A percentile compares a stretch with the other conserved stretches of the same genome.
These are phyloP conservation scores for Cynodonichthys magdalenae DNA, from an alignment of 2,797 vertebrate species.

Conservation along the genomic window DNA sequence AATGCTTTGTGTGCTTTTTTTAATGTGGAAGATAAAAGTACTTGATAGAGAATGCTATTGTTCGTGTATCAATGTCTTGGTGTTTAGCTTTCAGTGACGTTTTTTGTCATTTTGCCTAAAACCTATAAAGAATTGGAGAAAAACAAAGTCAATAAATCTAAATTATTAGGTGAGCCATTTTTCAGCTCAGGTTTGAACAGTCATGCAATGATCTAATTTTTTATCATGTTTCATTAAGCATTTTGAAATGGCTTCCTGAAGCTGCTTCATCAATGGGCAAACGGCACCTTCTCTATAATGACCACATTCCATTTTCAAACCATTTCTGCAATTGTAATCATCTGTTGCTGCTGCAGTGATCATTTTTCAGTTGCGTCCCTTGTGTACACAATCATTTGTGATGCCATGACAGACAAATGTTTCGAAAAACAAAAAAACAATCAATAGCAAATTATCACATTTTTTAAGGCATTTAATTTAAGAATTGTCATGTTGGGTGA, in stretches of 20 bases:
- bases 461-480: slow-evolving; percentile 5
- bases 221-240: slow-evolving; percentile 13
- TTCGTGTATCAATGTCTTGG: background rate
- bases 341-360: background rate
- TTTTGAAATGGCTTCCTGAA: slow-evolving; percentile 17
- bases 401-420: background rate
- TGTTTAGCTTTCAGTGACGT: background rate
- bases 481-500: slow-evolving; percentile 51
- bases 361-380: background rate
- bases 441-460: slow-evolving; percentile 25
- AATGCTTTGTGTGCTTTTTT: slow-evolving; percentile 30
- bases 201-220: slow-evolving; percentile 9
- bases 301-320: background rate
- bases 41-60: too few relatives aligned
- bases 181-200: background rate
- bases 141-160: background rate
- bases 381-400: too few relatives aligned
- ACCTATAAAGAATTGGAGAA: background rate
- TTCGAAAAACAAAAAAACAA: slow-evolving; percentile 9
- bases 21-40: background rate
- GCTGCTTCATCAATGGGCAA: slow-evolving; percentile 15
- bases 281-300: slow-evolving; percentile 12
- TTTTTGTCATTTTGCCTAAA: background rate
- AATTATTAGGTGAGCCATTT: slow-evolving; percentile 7
- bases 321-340: background rate